A percentile compares a stretch with the other conserved stretches of the same genome.
These are phyloP conservation scores for Steinernema scapterisci DNA, from an alignment of 2,888 invertebrate genomes.

Conservation along the genomic window DNA sequence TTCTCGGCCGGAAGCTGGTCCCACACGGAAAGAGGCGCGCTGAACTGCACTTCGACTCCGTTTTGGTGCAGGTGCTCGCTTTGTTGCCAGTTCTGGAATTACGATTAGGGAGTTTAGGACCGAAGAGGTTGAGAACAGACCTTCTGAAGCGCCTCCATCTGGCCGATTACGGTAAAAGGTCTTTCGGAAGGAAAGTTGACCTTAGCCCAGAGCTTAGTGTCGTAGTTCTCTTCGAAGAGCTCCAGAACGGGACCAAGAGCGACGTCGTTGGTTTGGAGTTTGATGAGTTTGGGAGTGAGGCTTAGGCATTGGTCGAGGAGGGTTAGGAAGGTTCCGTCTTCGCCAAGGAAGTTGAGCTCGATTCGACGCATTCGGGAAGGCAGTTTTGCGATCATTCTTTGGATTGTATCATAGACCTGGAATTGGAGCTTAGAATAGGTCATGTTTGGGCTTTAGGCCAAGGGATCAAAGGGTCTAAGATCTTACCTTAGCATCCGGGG, in stretches of 20 bases:
- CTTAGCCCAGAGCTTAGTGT: conserved; percentile 11
- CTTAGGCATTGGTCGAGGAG: neutral
- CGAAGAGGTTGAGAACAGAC: neutral
- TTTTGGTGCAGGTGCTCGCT: conserved; percentile 5
- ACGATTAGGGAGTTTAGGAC: neutral
- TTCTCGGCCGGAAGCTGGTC: conserved; percentile 13
- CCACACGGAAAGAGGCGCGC: conserved; percentile 12
- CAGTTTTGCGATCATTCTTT: neutral
- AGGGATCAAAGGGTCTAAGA: neutral
- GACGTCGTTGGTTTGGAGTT: neutral
- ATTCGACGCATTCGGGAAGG: neutral
- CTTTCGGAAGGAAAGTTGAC: neutral
- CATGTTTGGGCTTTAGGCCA: neutral
- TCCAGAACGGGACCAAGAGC: neutral
- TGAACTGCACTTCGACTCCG: conserved; percentile 17
- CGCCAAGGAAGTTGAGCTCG: conserved; percentile 5
- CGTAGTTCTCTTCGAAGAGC: neutral
- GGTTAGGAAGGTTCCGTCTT: neutral
- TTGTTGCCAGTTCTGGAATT: conserved; percentile 1
- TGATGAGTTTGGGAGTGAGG: conserved; percentile 10
- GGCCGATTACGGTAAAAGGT: neutral
- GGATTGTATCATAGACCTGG: neutral
- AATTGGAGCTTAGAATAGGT: neutral
- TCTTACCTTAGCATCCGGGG: neutral
- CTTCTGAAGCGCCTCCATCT: conserved; percentile 12